A percentile compares a stretch with the other conserved stretches of the same genome.
Evolutionary conservation across 2,113 vertebrate genomes (phyloP).

Genomic region (Hoplias malabaricus): DNA sequence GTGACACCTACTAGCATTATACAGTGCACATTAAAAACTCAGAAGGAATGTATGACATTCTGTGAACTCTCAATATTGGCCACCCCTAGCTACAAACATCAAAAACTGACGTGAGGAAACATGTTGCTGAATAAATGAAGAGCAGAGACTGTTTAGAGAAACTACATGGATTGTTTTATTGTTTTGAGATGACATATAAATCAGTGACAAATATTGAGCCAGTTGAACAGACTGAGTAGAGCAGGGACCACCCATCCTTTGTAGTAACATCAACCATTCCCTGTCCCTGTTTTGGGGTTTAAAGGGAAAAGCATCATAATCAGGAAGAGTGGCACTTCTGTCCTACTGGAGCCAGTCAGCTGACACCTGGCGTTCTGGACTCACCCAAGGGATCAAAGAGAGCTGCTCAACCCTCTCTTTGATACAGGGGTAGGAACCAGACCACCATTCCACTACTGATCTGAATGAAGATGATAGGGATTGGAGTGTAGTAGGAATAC

Average conservation of each 20-base stretch:
- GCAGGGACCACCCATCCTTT: slow-evolving; percentile 55
- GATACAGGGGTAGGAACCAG: slow-evolving; percentile 41
- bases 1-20: too few species aligned
- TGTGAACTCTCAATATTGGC: neutral
- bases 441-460: slow-evolving; percentile 2
- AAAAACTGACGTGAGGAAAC: neutral
- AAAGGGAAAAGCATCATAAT: slow-evolving; percentile 70
- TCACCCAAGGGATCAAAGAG: slow-evolving; percentile 54
- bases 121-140: neutral
- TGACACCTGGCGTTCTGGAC: slow-evolving; percentile 38
- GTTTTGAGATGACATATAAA: slow-evolving; percentile 20
- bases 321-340: slow-evolving; percentile 49
- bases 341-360: slow-evolving; percentile 52
- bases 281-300: slow-evolving; percentile 67
- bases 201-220: slow-evolving; percentile 13
- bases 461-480: neutral
- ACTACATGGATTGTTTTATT: slow-evolving; percentile 47
- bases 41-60: too few species aligned
- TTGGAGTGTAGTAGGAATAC: neutral
- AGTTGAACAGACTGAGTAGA: slow-evolving; percentile 14
- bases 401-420: slow-evolving; percentile 79
- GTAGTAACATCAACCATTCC: slow-evolving; percentile 69
- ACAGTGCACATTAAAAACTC: too few species aligned
- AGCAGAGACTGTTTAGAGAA: slow-evolving; percentile 19
- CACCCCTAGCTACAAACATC: neutral